Evolutionary conservation across 2,797 vertebrate species (phyloP), one percentile per base, ranked within the genome.

Genomic region (Hyperoplus lanceolatus): DNA sequence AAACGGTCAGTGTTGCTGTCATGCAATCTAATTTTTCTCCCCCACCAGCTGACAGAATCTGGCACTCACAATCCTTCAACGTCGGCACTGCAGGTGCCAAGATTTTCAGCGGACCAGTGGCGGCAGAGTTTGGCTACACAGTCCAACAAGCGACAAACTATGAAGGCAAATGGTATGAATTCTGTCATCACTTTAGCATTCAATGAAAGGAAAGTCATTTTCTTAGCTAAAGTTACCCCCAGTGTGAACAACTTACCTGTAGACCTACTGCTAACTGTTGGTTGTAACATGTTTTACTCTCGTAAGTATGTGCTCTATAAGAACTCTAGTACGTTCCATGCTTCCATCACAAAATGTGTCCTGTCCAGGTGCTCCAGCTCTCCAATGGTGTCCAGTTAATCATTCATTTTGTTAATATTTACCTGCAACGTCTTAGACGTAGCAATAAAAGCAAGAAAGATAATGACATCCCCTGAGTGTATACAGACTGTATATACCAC

Each of bases 61-160:
- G 66, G 66, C 68, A 11, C 21, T 82, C 84, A 0, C 68, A 93
- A 75, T 90, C 95, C 13, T 98, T 96, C 90, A 98, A 98, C 59
- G 83, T 97, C 50, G 97, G 96, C n/a, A 95, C 97, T 2, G 89
- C 90, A 68, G 94, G 91, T 73, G 95, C 96, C 75, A 97, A 96
- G 95, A 85, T 97, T 72, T 97, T 97, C 92, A 94, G 90, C 1
- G 97, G 97, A 55, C 92, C 94, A 43, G 85, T 89, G 38, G 75
- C 43, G 16, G 96, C 96, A 57, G 96, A 97, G 83, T 98, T 98
- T 90, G 97, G 97, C 69, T 97, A 98, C 70, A 75, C 95, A 2
- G 91, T 98, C 43, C 96, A 97, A 38, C 97, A 98, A 83, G 91
- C 96, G 15, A 81, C 83, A 83, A 97, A 96, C 83, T 83, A 94